phyloP scores from a whole-genome alignment of 2,797 vertebrate genomes.

The Pteropus rufus region DNA sequence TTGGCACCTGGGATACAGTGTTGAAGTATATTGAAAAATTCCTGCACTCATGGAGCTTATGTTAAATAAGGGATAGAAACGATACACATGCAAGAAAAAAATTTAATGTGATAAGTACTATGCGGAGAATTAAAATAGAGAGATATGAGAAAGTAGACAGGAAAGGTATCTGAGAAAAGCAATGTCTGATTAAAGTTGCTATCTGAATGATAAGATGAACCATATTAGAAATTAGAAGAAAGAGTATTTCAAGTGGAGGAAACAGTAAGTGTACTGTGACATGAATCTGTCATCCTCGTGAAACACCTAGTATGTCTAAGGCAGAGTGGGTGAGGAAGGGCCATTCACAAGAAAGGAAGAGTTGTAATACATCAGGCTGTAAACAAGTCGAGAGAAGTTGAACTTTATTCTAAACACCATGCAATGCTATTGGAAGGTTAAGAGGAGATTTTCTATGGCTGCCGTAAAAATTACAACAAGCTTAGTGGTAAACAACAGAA shows the following conservation, averaged over 20 bases:
- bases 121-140: not conserved
- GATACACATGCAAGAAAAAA: not conserved
- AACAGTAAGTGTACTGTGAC: not conserved
- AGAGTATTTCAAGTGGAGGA: not conserved
- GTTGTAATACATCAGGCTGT: not conserved
- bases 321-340: not conserved
- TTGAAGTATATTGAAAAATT: not conserved
- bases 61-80: not conserved
- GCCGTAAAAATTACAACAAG: not conserved
- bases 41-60: not conserved
- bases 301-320: not conserved
- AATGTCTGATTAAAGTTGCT: not conserved
- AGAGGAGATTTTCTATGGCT: not conserved
- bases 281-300: not conserved
- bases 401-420: not conserved
- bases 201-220: not conserved
- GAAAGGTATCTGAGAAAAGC: not conserved
- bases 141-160: not conserved
- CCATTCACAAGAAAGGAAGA: not conserved
- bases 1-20: not conserved
- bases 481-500: not conserved
- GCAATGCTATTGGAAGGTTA: not conserved
- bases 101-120: not conserved
- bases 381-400: not conserved
- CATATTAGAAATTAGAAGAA: not conserved